A percentile compares a stretch with the other conserved stretches of the same genome.
These are phyloP conservation scores for Scopus umbretta DNA, from an alignment of 2,113 vertebrate species.

Conservation along the genomic window DNA sequence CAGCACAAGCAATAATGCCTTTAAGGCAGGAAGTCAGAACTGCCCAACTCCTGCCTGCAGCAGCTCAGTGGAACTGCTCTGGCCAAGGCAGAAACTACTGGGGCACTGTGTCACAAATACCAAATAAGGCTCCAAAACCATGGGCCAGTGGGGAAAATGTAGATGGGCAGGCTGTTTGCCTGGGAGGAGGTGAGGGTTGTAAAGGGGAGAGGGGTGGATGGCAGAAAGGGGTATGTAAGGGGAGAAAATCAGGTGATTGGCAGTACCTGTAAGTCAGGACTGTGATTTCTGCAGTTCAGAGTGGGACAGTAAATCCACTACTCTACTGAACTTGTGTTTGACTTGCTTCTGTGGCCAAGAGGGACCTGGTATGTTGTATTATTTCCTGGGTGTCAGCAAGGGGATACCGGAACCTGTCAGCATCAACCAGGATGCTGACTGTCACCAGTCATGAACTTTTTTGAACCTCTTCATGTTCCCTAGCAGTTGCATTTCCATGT, in stretches of 20 bases:
- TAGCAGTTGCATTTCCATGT: not conserved
- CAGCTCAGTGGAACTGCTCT: not conserved
- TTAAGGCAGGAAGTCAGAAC: not conserved
- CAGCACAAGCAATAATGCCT: not conserved
- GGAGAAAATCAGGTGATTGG: not conserved
- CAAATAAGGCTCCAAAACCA: not conserved
- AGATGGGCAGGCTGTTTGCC: not conserved
- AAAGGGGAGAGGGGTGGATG: not conserved
- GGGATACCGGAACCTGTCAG: not conserved
- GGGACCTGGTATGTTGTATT: not conserved
- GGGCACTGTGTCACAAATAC: not conserved
- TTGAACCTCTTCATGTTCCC: not conserved
- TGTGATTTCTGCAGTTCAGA: not conserved
- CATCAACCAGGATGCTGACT: not conserved
- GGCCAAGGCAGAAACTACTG: not conserved
- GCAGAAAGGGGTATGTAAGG: not conserved
- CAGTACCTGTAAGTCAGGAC: not conserved
- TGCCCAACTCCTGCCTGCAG: not conserved
- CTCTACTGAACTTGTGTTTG: not conserved
- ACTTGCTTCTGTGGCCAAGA: not conserved
- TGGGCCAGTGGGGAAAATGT: not conserved
- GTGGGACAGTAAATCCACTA: no score
- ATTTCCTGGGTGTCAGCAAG: not conserved
- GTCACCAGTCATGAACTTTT: not conserved
- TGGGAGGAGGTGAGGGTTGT: not conserved